Base-by-base conservation (phyloP, 2,888 invertebrate genomes). In the Cosmia pyralina region DNA sequence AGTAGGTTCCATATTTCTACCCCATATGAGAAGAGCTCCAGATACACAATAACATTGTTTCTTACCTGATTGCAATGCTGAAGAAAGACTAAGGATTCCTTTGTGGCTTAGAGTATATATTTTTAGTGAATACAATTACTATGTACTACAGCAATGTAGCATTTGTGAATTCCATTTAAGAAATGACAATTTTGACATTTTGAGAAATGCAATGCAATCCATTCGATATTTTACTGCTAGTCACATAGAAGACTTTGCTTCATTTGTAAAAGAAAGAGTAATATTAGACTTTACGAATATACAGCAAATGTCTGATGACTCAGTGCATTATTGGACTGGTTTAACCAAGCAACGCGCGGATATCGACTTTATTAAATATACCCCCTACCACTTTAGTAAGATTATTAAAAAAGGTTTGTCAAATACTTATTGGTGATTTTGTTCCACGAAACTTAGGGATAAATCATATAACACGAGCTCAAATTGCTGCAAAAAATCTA, bases 71-170 rank as follows among this genome's bases (percentile, higher is more conserved):
- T 58, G 58, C 58, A 58, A 4, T 58, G 34, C 58, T 2, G 34
- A 58, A 58, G 57, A 57, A 57, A 57, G 58, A 58, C 4, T 58
- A 38, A 58, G 58, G 58, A 58, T 38, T 38, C 19, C 58, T 38
- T 38, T 58, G 58, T 58, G 58, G 58, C 58, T 58, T 58, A 62
- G 50, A 19, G 60, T 62, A 8, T 62, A 17, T 62, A 62, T 62
- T 62, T 63, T 63, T 65, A n/a, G 62, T 48, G 48, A 63, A 5
- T 69, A 55, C n/a, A 63, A 69, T 62, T 70, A 70, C 48, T 57
- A 57, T 71, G 28, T 65, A 41, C 71, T 65, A 48, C 64, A 41
- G 59, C 52, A 71, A 58, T 64, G 65, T 41, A 65, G 69, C 17
- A 69, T 69, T 53, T 63, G 62, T 44, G 19, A 52, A 52, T 52